Conservation (phyloP, 2,888 invertebrate genomes). For the Oegoconia quadripuncta region DNA sequence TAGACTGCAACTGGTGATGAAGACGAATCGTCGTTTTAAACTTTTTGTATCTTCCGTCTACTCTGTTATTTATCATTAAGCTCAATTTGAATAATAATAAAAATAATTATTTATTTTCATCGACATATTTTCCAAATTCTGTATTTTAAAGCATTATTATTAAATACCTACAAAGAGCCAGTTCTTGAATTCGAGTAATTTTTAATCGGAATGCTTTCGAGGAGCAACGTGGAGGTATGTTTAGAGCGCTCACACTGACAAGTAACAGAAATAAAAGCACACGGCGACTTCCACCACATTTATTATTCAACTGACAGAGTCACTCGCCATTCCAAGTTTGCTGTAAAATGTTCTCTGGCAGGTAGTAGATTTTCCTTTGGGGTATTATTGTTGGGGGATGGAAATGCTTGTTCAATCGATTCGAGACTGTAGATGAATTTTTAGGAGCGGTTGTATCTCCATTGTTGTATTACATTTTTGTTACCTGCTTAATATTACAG, state of each 20-base stretch:
- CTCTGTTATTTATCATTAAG: no score
- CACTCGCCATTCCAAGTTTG: slow-evolving; percentile 52
- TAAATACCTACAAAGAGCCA: not conserved
- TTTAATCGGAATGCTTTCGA: slow-evolving; percentile 12
- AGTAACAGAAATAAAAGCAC: slow-evolving; percentile 46
- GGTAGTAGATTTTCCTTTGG: slow-evolving; percentile 50
- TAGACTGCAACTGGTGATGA: no score
- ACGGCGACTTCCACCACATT: slow-evolving; percentile 47
- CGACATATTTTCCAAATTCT: no score
- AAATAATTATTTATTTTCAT: no score
- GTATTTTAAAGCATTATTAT: no score
- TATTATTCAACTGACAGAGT: slow-evolving; percentile 65
- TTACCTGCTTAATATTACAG: no score
- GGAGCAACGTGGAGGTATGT: slow-evolving; percentile 22
- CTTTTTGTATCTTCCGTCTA: not conserved
- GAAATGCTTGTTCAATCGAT: slow-evolving; percentile 31
- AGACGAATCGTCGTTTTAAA: no score
- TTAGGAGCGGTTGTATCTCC: not conserved
- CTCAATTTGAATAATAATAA: no score
- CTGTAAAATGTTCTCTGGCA: slow-evolving; percentile 42
- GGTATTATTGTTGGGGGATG: slow-evolving; percentile 48
- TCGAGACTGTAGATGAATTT: slow-evolving; percentile 7
- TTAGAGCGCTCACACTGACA: slow-evolving; percentile 21
- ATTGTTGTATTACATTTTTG: not conserved
- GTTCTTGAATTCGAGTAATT: slow-evolving; percentile 9